Percentiles rank a stretch among this genome's conserved stretches.
These are phyloP conservation scores for Peromyscus leucopus DNA, from an alignment of 2,113 vertebrate genomes.

Conservation along the genomic window DNA sequence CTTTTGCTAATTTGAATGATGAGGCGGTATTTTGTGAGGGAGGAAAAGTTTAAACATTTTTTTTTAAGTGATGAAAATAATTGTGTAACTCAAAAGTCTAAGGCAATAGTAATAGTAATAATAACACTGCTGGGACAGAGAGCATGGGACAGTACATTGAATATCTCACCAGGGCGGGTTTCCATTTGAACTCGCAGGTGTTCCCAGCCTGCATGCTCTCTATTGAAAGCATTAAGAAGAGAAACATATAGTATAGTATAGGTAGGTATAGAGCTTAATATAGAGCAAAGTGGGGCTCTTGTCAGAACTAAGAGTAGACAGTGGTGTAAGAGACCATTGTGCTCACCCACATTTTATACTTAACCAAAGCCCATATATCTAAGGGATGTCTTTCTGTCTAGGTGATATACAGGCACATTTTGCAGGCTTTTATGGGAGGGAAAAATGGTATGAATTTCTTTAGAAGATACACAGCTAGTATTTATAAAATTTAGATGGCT, in stretches of 20 bases:
- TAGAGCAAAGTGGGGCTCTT: neutral
- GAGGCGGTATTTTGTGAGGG: neutral
- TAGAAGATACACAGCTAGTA: neutral
- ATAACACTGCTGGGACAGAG: neutral
- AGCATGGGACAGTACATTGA: neutral
- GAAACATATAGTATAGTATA: neutral
- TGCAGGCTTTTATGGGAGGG: neutral
- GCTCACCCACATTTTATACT: neutral
- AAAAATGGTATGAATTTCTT: neutral
- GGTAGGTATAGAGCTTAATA: neutral
- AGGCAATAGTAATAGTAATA: neutral
- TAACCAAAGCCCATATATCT: neutral
- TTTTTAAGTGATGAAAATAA: neutral
- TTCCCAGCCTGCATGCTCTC: fast-evolving
- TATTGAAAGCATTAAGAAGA: neutral
- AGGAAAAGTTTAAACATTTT: neutral
- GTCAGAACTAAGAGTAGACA: neutral
- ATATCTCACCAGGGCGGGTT: neutral
- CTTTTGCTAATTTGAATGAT: neutral
- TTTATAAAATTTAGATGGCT: neutral
- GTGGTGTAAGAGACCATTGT: neutral
- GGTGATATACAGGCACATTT: neutral
- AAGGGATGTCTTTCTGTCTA: neutral
- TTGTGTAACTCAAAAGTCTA: neutral
- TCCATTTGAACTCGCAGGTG: neutral